phyloP scores from a whole-genome alignment of 2,797 vertebrate species.

The Sebastes hubbsi region DNA sequence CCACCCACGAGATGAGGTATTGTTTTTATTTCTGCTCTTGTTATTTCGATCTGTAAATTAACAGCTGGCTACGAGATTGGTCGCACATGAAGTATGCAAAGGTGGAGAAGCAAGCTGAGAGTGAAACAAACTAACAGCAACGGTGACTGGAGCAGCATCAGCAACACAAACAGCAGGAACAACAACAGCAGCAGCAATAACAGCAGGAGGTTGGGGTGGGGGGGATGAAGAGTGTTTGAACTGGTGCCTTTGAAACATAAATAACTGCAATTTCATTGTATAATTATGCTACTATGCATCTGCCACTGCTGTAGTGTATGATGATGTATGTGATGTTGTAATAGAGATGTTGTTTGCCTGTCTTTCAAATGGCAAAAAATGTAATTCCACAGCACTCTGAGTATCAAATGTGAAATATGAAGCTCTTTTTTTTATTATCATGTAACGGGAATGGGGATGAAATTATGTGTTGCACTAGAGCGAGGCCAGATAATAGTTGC shows the following conservation, averaged over 20 bases:
- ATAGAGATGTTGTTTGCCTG: background rate
- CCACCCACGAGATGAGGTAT: background rate
- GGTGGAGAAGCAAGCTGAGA: conserved; percentile 5
- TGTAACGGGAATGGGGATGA: background rate
- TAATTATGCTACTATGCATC: conserved; percentile 35
- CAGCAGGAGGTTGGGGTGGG: conserved; percentile 46
- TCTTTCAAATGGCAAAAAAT: conserved; percentile 25
- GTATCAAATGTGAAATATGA: conserved; percentile 4
- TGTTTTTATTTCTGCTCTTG: background rate
- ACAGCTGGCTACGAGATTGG: conserved; percentile 3
- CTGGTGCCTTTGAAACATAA: conserved; percentile 54
- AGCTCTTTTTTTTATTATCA: background rate
- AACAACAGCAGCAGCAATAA: conserved; percentile 19
- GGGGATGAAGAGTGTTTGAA: conserved; percentile 48
- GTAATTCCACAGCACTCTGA: background rate
- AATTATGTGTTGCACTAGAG: background rate
- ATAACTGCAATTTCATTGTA: conserved; percentile 45
- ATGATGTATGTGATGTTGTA: conserved; percentile 16
- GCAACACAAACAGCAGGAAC: conserved; percentile 34
- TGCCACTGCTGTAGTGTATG: conserved; percentile 16
- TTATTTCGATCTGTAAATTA: conserved; percentile 17
- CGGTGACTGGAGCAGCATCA: background rate
- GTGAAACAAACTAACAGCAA: background rate
- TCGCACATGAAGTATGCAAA: background rate
- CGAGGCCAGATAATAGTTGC: conserved; percentile 15